Conservation (phyloP, 2,888 invertebrate species). For the Harmothoe impar region DNA sequence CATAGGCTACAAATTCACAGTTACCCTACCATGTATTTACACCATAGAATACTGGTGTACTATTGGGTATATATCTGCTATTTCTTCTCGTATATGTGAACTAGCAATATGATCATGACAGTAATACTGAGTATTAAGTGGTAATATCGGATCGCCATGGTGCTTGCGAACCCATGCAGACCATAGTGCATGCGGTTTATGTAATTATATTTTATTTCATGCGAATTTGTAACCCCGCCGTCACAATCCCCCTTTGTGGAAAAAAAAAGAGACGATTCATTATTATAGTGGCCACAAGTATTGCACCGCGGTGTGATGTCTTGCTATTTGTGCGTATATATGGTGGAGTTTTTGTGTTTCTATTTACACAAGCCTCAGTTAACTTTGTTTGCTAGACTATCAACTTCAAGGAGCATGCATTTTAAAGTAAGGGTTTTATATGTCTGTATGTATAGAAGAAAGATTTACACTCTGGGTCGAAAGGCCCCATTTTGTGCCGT, state of each 20-base stretch:
- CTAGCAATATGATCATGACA: constrained; percentile 55
- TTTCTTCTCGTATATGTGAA: not conserved
- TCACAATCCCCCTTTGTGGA: not conserved
- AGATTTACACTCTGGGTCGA: not conserved
- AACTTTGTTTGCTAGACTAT: constrained; percentile 37
- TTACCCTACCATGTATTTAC: not conserved
- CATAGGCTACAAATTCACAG: constrained; percentile 9
- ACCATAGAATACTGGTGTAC: not conserved
- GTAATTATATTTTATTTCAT: constrained; percentile 47
- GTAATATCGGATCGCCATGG: constrained; percentile 49
- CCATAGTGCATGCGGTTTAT: constrained; percentile 42
- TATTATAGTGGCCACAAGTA: not conserved
- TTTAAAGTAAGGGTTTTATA: constrained; percentile 44
- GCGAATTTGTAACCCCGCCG: not conserved
- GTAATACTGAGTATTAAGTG: constrained; percentile 55
- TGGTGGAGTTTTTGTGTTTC: constrained; percentile 28
- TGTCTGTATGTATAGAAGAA: constrained; percentile 12
- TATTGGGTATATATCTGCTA: constrained; percentile 42
- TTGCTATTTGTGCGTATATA: constrained; percentile 1
- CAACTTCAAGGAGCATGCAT: constrained; percentile 24
- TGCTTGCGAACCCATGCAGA: constrained; percentile 54
- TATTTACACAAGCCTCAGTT: constrained; percentile 9
- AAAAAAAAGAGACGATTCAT: not conserved
- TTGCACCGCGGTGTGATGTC: constrained; percentile 5
- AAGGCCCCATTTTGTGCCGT: not conserved